These are phyloP conservation scores for Phenganax marumi DNA, from an alignment of 92 coral and sea anemone species.

Conservation along the genomic window DNA sequence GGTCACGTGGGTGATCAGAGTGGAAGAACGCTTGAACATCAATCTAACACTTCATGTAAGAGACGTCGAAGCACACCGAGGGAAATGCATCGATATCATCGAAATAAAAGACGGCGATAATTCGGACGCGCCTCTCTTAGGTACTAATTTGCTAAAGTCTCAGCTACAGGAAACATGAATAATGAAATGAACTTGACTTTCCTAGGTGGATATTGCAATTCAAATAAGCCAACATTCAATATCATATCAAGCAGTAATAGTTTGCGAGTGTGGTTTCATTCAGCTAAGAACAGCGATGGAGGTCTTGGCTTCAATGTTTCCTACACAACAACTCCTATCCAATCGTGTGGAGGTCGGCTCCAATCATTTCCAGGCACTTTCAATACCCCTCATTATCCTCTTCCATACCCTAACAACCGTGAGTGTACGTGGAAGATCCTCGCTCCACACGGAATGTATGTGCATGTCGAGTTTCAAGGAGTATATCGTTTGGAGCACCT, in stretches of 20 bases:
- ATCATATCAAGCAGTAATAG: slow-evolving; percentile 75
- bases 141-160: slow-evolving; percentile 27
- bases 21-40: slow-evolving; percentile 61
- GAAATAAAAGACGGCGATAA: slow-evolving; percentile 88
- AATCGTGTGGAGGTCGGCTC: slow-evolving; percentile 73
- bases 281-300: slow-evolving; percentile 60
- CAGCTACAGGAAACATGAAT: background rate
- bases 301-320: slow-evolving; percentile 75
- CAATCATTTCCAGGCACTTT: slow-evolving; percentile 55
- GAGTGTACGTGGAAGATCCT: slow-evolving; percentile 76
- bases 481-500: slow-evolving; percentile 57
- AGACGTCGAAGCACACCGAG: slow-evolving; percentile 68
- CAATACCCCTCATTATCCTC: slow-evolving; percentile 76
- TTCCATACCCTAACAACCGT: slow-evolving; percentile 71
- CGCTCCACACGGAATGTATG: slow-evolving; percentile 56
- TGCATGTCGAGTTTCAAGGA: slow-evolving; percentile 63
- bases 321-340: slow-evolving; percentile 66
- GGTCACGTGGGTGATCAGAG: slow-evolving; percentile 79
- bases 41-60: slow-evolving; percentile 63
- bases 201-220: slow-evolving; percentile 69
- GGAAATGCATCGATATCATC: slow-evolving; percentile 78
- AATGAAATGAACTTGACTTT: background rate
- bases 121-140: slow-evolving; percentile 65
- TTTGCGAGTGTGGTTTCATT: slow-evolving; percentile 77
- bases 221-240: slow-evolving; percentile 53